Evolutionary conservation across 2,113 vertebrate species (phyloP).

Genomic region (Pangasianodon hypophthalmus): DNA sequence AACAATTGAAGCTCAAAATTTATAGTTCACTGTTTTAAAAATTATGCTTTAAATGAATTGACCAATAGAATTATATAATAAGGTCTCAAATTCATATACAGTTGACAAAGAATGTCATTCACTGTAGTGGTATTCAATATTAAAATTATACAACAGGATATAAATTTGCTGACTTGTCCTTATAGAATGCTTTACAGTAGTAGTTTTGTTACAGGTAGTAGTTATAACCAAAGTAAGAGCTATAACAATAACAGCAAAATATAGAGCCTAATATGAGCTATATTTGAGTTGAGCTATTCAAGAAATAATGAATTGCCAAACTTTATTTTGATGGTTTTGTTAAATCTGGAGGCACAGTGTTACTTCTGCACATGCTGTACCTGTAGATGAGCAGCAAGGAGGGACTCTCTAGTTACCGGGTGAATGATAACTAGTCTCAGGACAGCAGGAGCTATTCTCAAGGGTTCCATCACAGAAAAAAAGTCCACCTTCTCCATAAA

Average conservation of each 20-base stretch:
- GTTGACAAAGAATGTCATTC: no score
- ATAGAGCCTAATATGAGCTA: neutral
- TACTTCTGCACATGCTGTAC: neutral
- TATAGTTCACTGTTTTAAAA: no score
- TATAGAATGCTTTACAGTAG: neutral
- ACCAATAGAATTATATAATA: no score
- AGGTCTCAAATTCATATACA: no score
- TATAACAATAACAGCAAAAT: neutral
- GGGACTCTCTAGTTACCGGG: neutral
- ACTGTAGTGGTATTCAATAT: no score
- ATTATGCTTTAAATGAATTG: no score
- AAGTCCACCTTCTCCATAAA: neutral
- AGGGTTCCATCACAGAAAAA: neutral
- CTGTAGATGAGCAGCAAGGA: neutral
- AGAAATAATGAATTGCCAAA: neutral
- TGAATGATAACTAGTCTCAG: neutral
- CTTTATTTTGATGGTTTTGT: neutral
- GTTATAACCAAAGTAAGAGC: neutral
- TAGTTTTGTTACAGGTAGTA: neutral
- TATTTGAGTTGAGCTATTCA: neutral
- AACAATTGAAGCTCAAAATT: no score
- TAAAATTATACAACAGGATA: no score
- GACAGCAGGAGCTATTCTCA: conserved; percentile 3
- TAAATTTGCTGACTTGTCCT: neutral
- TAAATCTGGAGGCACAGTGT: neutral